These are phyloP conservation scores for Ennomos fuscantarius DNA, from an alignment of 2,888 invertebrate species.

Conservation along the genomic window DNA sequence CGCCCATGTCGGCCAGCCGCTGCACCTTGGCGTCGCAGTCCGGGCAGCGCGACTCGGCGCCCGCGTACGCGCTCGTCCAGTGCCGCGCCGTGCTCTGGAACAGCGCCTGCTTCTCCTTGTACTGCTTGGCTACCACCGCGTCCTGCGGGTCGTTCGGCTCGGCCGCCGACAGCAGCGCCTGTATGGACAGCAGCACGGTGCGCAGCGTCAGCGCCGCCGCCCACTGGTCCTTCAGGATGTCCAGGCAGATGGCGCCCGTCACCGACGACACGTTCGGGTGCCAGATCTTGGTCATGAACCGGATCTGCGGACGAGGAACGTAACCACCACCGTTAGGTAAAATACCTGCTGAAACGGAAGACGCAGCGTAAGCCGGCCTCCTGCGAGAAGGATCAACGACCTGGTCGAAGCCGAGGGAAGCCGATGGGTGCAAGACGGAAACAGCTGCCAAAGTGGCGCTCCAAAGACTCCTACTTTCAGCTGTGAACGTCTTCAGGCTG, in stretches of 20 bases:
- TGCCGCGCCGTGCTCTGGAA: slow-evolving; percentile 96
- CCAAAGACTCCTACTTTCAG: no score
- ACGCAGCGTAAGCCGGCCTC: no score
- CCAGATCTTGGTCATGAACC: slow-evolving; percentile 99
- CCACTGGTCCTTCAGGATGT: slow-evolving; percentile 99
- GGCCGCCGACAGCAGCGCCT: slow-evolving; percentile 96
- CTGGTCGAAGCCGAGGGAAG: no score
- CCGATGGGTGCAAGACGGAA: no score
- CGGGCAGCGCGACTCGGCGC: slow-evolving; percentile 85
- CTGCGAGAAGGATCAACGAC: no score
- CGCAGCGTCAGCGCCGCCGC: slow-evolving; percentile 99
- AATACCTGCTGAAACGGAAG: no score
- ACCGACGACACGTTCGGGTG: slow-evolving; percentile 99
- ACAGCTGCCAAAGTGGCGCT: no score
- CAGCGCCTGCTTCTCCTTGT: slow-evolving; percentile 93
- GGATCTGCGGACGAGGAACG: slow-evolving; percentile 86
- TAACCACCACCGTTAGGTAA: not conserved
- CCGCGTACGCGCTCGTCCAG: slow-evolving; percentile 98
- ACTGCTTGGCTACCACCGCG: slow-evolving; percentile 99
- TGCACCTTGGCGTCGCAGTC: slow-evolving; percentile 95
- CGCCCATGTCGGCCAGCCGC: slow-evolving; percentile 96
- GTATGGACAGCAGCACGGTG: slow-evolving; percentile 97
- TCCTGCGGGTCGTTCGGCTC: slow-evolving; percentile 98
- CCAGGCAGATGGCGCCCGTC: slow-evolving; percentile 98
- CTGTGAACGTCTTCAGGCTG: no score